Base-by-base conservation (phyloP, 2,888 invertebrate species). In the Eupithecia tripunctaria region DNA sequence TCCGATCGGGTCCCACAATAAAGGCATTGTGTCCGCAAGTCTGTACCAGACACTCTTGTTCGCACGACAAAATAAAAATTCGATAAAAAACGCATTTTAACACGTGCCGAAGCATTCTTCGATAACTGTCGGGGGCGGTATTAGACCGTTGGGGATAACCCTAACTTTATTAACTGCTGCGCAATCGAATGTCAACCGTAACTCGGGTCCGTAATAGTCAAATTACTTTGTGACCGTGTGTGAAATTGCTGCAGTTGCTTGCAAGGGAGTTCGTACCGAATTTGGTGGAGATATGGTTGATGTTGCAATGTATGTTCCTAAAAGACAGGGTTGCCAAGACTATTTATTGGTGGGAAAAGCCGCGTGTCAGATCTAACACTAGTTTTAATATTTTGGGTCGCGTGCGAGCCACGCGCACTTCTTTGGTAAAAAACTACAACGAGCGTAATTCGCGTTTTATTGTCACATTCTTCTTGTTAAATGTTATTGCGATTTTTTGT, bases 361-460 rank as follows among this genome's bases (percentile, higher is more conserved):
- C 94, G 91, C 94, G 94, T 94, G 94, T 94, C 93, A 92, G 86
- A 83, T 92, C 92, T 94, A 92, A 94, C 94, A 94, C 94, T 92
- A 93, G 92, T 93, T 94, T 93, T 94, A 94, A 94, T 94, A 94
- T 94, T 93, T 92, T 86, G 83, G 78, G 89, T 82, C 94, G 83
- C 93, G 94, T 91, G 94, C 3, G 80, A 0, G 85, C 69, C 94
- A 92, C 94, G 93, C 86, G 92, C 59, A 32, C 14, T 66, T 79
- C 94, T 94, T 94, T 94, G 94, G 92, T 93, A 93, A 94, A 94
- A 94, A 94, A 92, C 90, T 92, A 88, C n/a, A 85, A 89, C 89
- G 88, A 84, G 80, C 86, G 89, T 93, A 92, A 94, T 93, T 90
- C 92, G 88, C 89, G 84, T 94, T 94, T 93, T 93, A 94, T 94